Percentiles rank a stretch among this genome's conserved stretches.
phyloP scores from a whole-genome alignment of 2,888 invertebrate species.

The Diachrysia chrysitis region DNA sequence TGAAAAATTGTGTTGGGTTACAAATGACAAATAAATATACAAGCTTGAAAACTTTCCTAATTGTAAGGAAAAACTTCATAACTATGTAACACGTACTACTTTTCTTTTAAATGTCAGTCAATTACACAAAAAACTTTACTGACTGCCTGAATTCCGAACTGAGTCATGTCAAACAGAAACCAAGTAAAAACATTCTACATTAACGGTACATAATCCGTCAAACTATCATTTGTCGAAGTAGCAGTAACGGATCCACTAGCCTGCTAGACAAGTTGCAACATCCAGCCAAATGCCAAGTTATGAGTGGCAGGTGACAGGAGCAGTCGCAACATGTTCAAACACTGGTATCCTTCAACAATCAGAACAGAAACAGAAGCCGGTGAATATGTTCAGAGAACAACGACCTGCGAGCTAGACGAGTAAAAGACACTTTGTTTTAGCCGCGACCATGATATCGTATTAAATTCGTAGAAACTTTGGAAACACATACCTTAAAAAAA shows the following conservation, averaged over 20 bases:
- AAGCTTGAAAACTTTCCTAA: no score
- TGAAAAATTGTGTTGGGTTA: no score
- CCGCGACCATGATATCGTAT: no score
- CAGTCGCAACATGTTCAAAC: not conserved
- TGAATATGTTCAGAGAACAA: not conserved
- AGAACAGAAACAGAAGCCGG: not conserved
- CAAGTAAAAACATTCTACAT: constrained; percentile 12
- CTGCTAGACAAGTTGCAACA: not conserved
- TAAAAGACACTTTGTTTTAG: not conserved
- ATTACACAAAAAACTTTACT: no score
- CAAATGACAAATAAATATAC: no score
- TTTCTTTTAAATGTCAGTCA: no score
- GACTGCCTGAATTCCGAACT: constrained; percentile 3
- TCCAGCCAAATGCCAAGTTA: not conserved
- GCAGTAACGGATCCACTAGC: not conserved
- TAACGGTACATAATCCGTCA: not conserved
- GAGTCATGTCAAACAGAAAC: not conserved
- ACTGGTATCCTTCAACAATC: not conserved
- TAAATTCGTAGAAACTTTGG: no score
- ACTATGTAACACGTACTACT: no score
- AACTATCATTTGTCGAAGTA: not conserved
- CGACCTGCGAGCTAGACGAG: not conserved
- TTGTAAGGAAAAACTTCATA: no score
- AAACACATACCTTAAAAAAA: no score
- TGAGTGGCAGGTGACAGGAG: constrained; percentile 1